phyloP scores from a whole-genome alignment of 1,140 invertebrate species.

The Manduca sexta region DNA sequence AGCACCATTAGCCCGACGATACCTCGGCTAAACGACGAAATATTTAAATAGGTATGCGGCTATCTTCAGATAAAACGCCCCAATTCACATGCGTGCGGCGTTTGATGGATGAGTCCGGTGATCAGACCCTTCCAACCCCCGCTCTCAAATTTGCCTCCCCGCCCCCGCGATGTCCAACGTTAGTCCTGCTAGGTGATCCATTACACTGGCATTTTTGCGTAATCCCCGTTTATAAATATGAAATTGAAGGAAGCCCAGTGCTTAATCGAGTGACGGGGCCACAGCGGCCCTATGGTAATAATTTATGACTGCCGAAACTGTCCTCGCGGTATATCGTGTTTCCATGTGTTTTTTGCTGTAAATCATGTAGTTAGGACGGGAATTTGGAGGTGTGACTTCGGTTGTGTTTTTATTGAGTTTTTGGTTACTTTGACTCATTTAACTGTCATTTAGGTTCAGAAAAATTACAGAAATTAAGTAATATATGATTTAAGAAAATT shows the following conservation, averaged over 20 bases:
- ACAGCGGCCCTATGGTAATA: conserved; percentile 35
- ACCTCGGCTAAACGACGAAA: conserved; percentile 56
- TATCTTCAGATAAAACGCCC: conserved; percentile 69
- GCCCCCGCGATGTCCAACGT: conserved; percentile 27
- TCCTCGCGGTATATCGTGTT: conserved; percentile 17
- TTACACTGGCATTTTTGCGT: conserved; percentile 71
- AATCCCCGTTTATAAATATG: conserved; percentile 72
- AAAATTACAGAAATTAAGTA: too few relatives aligned
- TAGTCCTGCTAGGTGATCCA: conserved; percentile 69
- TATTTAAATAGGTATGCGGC: conserved; percentile 70
- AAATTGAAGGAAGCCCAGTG: conserved; percentile 71
- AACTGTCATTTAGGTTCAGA: too few relatives aligned
- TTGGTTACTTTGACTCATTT: too few relatives aligned
- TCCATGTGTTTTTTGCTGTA: neutral
- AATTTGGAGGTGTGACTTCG: too few relatives aligned
- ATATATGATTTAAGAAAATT: neutral
- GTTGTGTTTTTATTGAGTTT: too few relatives aligned
- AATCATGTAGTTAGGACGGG: too few relatives aligned
- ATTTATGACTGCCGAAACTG: conserved; percentile 46
- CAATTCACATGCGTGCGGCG: conserved; percentile 69
- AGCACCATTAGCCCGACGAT: neutral
- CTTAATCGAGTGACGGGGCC: conserved; percentile 70
- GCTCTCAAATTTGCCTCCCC: conserved; percentile 59
- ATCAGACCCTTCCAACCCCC: conserved; percentile 63
- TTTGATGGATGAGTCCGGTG: conserved; percentile 69